Evolutionary conservation across 2,888 invertebrate genomes (phyloP), one percentile per base, ranked within the genome.

Genomic region (Trichopoda pennipes): DNA sequence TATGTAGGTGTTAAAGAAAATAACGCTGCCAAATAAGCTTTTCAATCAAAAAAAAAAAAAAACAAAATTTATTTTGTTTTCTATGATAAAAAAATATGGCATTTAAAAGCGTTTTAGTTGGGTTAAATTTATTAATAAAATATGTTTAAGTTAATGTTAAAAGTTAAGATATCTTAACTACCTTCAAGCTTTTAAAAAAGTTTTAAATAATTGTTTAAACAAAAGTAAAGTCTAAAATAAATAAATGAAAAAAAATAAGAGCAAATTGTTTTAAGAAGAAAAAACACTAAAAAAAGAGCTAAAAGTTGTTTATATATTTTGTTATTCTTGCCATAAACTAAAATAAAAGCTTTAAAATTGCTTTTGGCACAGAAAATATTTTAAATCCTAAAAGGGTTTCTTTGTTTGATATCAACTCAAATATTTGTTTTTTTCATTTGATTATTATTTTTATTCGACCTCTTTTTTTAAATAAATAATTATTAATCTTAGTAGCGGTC

Each of bases 11-110:
- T 44, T 51, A 42, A 64, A 53, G 32, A 69, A 21, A 75, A 44
- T 23, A 63, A 66, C 72, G 82, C 79, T 79, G 82, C 78, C 79
- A 75, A 55, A 56, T 12, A 49, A 68, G 17, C 28, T 21, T 64
- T 42, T 44, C 16, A n/a, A n/a, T n/a, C 7, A 32, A 16, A 1
- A 9, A 28, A 69, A 68, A 32, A 23, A 1, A 10, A 28, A 63
- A 68, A 69, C 12, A 32, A n/a, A 23, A 53, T 19, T 23, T 17
- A 55, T 55, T 17, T 21, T 47, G 23, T 49, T 55, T 21, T 47
- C 21, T 14, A 21, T 23, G n/a, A n/a, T n/a, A n/a, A n/a, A n/a
- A 28, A 69, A 56, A 68, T 16, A 49, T 60, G 69, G 72, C 77
- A 77, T 47, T 23, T 17, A 69, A 81, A 58, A 60, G 81, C 77